Conservation (phyloP, 2,888 invertebrate genomes). For the Apamea monoglypha region DNA sequence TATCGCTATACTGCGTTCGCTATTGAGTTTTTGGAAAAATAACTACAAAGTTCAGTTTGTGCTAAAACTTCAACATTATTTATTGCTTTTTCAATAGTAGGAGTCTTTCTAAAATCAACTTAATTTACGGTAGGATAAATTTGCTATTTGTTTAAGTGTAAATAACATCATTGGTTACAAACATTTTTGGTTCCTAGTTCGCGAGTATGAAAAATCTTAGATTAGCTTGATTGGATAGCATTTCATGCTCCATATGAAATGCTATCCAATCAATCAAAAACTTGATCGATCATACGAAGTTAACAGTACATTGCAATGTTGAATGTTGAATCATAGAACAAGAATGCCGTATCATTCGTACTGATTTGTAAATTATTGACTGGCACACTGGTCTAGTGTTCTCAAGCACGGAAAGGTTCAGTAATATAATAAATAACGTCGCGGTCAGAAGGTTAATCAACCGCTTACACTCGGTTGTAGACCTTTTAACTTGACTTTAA, state of each 20-base stretch:
- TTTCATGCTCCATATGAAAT: no score
- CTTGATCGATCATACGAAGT: background rate
- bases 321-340: conserved; percentile 18
- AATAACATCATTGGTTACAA: background rate
- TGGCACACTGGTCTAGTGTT: background rate
- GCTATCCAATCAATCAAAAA: background rate
- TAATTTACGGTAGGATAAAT: background rate
- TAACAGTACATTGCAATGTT: background rate
- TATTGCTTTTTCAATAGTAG: background rate
- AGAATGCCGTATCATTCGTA: conserved; percentile 6
- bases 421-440: background rate
- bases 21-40: background rate
- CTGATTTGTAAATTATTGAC: conserved; percentile 10
- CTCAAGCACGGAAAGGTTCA: background rate
- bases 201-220: background rate
- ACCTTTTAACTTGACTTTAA: no score
- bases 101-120: background rate
- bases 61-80: background rate
- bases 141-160: background rate
- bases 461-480: background rate
- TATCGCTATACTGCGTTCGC: background rate
- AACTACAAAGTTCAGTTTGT: background rate
- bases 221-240: no score
- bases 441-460: background rate
- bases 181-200: background rate